phyloP scores from a whole-genome alignment of 2,888 invertebrate species.

The Sialis lutaria region DNA sequence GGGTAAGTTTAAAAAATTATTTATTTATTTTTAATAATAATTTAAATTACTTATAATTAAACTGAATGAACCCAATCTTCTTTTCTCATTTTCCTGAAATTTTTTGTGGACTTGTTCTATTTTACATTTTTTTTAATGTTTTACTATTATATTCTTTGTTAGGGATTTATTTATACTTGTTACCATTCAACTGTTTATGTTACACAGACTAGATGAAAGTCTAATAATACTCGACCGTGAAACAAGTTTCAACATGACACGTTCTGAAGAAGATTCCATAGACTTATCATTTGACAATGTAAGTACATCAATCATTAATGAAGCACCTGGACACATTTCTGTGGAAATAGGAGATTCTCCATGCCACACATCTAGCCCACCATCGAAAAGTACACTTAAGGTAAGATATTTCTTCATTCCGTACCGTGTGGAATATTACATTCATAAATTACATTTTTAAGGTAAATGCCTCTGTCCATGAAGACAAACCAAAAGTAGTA shows the following conservation, averaged over 20 bases:
- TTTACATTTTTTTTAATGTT: no score
- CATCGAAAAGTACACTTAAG: no score
- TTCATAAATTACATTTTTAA: slow-evolving; percentile 2
- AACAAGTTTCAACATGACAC: slow-evolving; percentile 9
- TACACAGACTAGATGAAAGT: slow-evolving; percentile 41
- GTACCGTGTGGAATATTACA: no score
- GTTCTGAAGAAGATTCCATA: slow-evolving; percentile 18
- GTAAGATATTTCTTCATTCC: no score
- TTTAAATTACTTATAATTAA: not conserved
- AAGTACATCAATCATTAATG: no score
- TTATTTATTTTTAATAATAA: not conserved
- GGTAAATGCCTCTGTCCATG: slow-evolving; percentile 19
- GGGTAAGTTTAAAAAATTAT: slow-evolving; percentile 31
- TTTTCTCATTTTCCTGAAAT: not conserved
- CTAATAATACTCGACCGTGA: slow-evolving; percentile 25
- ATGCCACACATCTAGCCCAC: slow-evolving; percentile 1
- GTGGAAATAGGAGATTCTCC: slow-evolving; percentile 15
- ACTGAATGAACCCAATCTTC: not conserved
- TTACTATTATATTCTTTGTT: no score
- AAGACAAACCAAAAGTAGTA: slow-evolving; percentile 12
- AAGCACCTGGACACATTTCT: slow-evolving; percentile 2
- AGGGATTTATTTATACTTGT: not conserved
- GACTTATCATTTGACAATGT: slow-evolving; percentile 5
- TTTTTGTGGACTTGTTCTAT: no score
- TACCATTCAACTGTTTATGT: not conserved